These are phyloP conservation scores for Nebria ingens DNA, from an alignment of 1,140 invertebrate genomes.

Conservation along the genomic window DNA sequence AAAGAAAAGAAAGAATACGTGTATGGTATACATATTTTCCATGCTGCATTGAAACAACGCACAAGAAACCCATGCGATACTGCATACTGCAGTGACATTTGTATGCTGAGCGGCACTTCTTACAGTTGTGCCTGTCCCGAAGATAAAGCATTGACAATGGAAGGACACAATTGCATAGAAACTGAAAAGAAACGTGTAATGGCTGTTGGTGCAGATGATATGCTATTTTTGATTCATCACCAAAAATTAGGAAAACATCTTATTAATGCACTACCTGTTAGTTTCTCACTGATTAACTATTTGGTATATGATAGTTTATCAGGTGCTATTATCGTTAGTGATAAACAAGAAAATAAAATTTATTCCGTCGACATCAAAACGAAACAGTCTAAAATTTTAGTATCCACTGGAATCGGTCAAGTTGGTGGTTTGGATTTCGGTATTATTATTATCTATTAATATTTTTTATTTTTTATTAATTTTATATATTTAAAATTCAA, in stretches of 20 bases:
- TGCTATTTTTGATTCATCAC: slow-evolving; percentile 37
- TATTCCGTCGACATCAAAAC: slow-evolving; percentile 34
- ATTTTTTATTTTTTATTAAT: slow-evolving; percentile 4
- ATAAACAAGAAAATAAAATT: slow-evolving; percentile 38
- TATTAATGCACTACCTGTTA: slow-evolving; percentile 32
- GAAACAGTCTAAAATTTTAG: slow-evolving; percentile 30
- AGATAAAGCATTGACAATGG: slow-evolving; percentile 45
- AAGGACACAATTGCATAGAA: slow-evolving; percentile 40
- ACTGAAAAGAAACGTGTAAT: slow-evolving; percentile 32
- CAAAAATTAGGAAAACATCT: slow-evolving; percentile 38
- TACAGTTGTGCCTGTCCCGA: slow-evolving; percentile 71
- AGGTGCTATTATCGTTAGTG: slow-evolving; percentile 42
- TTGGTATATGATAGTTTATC: slow-evolving; percentile 33
- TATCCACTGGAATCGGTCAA: slow-evolving; percentile 38
- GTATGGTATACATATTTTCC: slow-evolving; percentile 57
- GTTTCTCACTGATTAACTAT: slow-evolving; percentile 32
- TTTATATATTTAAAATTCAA: slow-evolving; percentile 21
- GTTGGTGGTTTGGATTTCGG: slow-evolving; percentile 53
- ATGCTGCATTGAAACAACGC: slow-evolving; percentile 46
- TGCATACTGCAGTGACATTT: slow-evolving; percentile 66
- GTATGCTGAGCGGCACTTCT: slow-evolving; percentile 53
- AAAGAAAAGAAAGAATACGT: slow-evolving; percentile 39
- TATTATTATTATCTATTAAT: slow-evolving; percentile 24
- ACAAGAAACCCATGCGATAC: slow-evolving; percentile 56
- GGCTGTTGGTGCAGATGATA: slow-evolving; percentile 30